Percentiles rank a stretch among this genome's conserved stretches.
These are phyloP conservation scores for Agonopterix subpropinquella DNA, from an alignment of 2,888 invertebrate species.

Conservation along the genomic window DNA sequence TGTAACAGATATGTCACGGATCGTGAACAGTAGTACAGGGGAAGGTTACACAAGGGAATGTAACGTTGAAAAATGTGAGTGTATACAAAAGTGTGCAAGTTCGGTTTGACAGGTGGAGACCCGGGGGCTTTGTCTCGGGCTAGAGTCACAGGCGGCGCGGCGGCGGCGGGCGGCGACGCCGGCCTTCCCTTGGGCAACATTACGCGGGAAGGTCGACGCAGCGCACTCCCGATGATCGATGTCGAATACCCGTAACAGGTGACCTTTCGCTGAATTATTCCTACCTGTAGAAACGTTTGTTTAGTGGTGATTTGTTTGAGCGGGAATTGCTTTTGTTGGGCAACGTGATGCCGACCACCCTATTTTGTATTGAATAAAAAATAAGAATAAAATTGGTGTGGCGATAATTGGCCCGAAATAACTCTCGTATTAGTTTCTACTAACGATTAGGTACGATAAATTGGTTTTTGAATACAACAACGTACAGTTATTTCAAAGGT, in stretches of 20 bases:
- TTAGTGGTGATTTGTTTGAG: slow-evolving; percentile 70
- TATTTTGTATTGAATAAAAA: slow-evolving; percentile 40
- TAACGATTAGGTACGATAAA: no score
- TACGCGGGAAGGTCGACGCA: slow-evolving; percentile 62
- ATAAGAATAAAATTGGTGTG: neutral
- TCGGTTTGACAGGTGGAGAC: slow-evolving; percentile 51
- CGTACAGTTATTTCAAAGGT: no score
- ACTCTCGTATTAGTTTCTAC: no score
- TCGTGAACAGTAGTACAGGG: slow-evolving; percentile 21
- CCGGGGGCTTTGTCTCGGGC: slow-evolving; percentile 56
- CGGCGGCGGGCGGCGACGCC: slow-evolving; percentile 36
- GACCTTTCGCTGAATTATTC: slow-evolving; percentile 73
- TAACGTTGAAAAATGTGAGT: slow-evolving; percentile 46
- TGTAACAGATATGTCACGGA: slow-evolving; percentile 35
- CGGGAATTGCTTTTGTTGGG: slow-evolving; percentile 52
- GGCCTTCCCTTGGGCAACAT: slow-evolving; percentile 62
- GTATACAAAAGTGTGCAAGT: slow-evolving; percentile 45
- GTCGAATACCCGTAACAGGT: slow-evolving; percentile 71
- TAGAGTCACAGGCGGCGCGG: slow-evolving; percentile 53
- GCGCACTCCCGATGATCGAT: slow-evolving; percentile 73
- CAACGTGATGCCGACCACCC: slow-evolving; percentile 24
- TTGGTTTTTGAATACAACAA: no score
- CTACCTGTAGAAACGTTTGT: slow-evolving; percentile 70
- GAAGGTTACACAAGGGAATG: slow-evolving; percentile 26
- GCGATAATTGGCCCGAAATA: no score